These are phyloP conservation scores for Mesoligia furuncula DNA, from an alignment of 2,888 invertebrate species.

Conservation along the genomic window DNA sequence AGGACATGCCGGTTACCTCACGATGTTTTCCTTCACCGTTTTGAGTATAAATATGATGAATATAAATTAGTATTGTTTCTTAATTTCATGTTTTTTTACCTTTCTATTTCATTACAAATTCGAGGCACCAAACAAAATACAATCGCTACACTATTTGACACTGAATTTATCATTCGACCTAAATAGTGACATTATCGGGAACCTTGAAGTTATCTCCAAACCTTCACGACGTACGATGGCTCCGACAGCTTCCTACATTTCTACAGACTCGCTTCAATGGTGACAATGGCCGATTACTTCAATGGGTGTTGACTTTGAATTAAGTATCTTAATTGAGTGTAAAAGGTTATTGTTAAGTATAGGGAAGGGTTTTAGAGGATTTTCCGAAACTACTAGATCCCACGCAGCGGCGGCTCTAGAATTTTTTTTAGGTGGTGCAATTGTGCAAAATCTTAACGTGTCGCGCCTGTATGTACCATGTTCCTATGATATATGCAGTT, in stretches of 20 bases:
- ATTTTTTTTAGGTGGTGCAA: too few relatives aligned
- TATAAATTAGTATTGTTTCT: background rate
- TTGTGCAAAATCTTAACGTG: too few relatives aligned
- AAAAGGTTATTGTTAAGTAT: conserved; percentile 38
- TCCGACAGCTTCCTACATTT: conserved; percentile 80
- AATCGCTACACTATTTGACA: conserved; percentile 18
- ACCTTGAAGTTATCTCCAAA: conserved; percentile 63
- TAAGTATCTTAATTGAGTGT: conserved; percentile 33
- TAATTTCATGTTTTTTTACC: background rate
- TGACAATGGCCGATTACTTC: conserved; percentile 72
- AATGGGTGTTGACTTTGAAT: conserved; percentile 73
- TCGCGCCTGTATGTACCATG: too few relatives aligned
- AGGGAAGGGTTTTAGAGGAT: background rate
- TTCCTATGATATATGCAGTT: too few relatives aligned
- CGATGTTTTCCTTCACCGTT: too few relatives aligned
- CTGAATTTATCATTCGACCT: conserved; percentile 56
- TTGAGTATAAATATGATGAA: too few relatives aligned
- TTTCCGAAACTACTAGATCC: background rate
- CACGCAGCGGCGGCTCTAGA: too few relatives aligned
- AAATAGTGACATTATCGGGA: conserved; percentile 46
- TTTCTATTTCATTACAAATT: background rate
- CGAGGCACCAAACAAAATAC: conserved; percentile 4
- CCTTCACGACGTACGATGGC: conserved; percentile 72
- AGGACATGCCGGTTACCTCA: too few relatives aligned
- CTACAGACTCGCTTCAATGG: conserved; percentile 78